Percentiles rank a stretch among this genome's conserved stretches.
phyloP scores from a whole-genome alignment of 2,113 vertebrate species.

The Oncorhynchus clarkii region DNA sequence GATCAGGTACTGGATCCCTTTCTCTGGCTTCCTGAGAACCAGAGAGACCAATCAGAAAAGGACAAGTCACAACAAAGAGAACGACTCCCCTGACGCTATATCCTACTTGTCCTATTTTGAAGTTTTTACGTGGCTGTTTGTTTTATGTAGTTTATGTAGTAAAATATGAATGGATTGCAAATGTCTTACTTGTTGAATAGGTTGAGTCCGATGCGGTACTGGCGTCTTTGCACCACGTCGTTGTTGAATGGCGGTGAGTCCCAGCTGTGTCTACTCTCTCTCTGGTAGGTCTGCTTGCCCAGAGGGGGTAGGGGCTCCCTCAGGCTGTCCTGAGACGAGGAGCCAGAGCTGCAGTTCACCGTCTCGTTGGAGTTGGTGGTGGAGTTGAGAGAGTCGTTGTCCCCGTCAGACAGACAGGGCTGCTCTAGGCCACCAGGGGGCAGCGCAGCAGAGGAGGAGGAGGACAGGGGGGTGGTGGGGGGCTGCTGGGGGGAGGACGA shows the following conservation, averaged over 20 bases:
- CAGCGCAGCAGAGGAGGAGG: constrained; percentile 72
- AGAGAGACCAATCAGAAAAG: constrained; percentile 4
- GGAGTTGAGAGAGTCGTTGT: constrained; percentile 90
- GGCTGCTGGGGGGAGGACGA: constrained; percentile 75
- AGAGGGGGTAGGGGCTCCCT: constrained; percentile 72
- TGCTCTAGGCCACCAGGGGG: constrained; percentile 70
- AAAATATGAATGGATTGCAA: not conserved
- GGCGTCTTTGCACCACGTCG: constrained; percentile 86
- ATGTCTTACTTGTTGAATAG: constrained; percentile 90
- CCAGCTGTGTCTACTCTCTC: constrained; percentile 91
- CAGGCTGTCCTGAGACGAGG: constrained; percentile 88
- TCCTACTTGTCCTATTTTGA: no score
- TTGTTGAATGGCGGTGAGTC: constrained; percentile 93
- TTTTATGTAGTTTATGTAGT: no score
- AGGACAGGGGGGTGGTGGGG: constrained; percentile 76
- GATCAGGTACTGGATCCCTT: constrained; percentile 97
- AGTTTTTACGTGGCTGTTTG: no score
- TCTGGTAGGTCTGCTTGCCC: constrained; percentile 84
- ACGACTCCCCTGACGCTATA: no score
- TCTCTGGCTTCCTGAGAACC: constrained; percentile 88
- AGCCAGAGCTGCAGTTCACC: constrained; percentile 93
- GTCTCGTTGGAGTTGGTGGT: constrained; percentile 94
- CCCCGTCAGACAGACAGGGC: constrained; percentile 82
- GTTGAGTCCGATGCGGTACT: constrained; percentile 92
- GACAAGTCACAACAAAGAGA: not conserved